phyloP scores from a whole-genome alignment of 2,113 vertebrate species.

The Cyrtonyx montezumae region DNA sequence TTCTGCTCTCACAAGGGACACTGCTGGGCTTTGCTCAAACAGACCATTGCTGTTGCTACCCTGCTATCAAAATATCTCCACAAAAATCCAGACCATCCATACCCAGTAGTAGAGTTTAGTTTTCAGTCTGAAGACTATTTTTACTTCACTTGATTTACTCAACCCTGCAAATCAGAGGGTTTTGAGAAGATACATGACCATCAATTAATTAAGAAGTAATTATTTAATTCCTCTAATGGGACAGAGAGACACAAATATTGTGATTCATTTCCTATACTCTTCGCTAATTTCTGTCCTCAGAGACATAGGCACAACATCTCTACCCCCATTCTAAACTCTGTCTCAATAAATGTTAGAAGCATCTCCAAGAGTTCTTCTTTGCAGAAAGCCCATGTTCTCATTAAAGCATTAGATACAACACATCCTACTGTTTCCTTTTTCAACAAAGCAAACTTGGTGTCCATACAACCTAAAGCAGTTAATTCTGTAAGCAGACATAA shows the following conservation, averaged over 20 bases:
- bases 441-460: neutral
- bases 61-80: neutral
- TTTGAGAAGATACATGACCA: neutral
- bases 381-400: neutral
- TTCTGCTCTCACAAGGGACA: neutral
- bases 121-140: neutral
- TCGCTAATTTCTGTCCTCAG: neutral
- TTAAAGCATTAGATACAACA: conserved; percentile 2
- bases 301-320: neutral
- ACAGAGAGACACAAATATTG: neutral
- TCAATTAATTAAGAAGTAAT: conserved; percentile 38
- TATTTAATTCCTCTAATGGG: conserved; percentile 10
- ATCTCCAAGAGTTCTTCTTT: neutral
- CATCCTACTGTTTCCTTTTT: neutral
- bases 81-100: neutral
- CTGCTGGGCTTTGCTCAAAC: neutral
- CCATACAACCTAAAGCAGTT: neutral
- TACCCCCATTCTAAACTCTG: neutral
- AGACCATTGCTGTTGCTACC: neutral
- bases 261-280: conserved; percentile 26
- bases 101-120: neutral
- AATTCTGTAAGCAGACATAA: neutral
- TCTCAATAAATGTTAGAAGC: neutral
- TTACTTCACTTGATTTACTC: neutral
- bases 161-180: neutral